phyloP scores from a whole-genome alignment of 2,113 vertebrate species.

The Nycticebus coucang region DNA sequence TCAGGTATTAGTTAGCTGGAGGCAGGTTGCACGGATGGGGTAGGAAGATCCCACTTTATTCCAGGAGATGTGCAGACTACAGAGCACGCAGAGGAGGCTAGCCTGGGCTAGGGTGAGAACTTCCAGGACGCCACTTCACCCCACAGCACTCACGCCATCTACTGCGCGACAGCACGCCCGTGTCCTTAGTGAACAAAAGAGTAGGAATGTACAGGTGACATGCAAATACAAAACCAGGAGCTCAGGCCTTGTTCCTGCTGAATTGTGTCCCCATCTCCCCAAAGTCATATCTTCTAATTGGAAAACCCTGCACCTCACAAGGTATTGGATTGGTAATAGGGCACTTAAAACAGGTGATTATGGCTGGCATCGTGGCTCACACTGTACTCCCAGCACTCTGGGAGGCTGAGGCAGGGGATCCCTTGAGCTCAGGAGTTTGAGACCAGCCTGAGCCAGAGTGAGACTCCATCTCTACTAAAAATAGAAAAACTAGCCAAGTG shows the following conservation, averaged over 20 bases:
- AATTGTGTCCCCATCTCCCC: background rate
- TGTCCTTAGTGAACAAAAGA: background rate
- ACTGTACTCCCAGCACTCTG: too few relatives aligned
- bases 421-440: too few relatives aligned
- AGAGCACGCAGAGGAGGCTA: background rate
- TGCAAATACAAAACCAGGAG: background rate
- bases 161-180: background rate
- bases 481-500: too few relatives aligned
- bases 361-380: too few relatives aligned
- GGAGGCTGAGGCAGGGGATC: too few relatives aligned
- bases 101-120: background rate
- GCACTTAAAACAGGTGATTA: background rate
- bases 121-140: accelerated
- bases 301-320: background rate
- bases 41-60: background rate
- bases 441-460: too few relatives aligned
- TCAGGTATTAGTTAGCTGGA: background rate
- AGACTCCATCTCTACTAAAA: too few relatives aligned
- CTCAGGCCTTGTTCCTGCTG: background rate
- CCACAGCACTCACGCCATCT: background rate
- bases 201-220: background rate
- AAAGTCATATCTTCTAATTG: background rate
- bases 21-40: accelerated
- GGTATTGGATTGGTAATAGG: background rate
- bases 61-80: background rate